Evolutionary conservation across 2,113 vertebrate genomes (phyloP).

Genomic region (Uria aalge): DNA sequence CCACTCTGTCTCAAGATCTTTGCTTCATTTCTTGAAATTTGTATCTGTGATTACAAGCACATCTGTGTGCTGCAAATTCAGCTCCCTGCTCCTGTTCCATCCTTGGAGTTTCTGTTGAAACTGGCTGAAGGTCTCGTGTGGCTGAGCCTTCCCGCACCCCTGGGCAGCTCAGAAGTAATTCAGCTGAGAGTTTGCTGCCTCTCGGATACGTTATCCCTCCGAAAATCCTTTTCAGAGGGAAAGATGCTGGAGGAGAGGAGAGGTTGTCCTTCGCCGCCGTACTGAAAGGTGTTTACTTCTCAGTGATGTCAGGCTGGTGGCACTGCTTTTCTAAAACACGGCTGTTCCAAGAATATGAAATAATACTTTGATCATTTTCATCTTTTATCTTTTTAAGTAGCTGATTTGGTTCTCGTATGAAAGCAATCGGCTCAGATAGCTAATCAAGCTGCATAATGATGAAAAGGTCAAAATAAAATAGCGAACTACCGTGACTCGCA

Average conservation of each 20-base stretch:
- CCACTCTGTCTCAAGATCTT: rapidly evolving
- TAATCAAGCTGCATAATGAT: slow-evolving; percentile 8
- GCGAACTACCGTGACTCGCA: not conserved
- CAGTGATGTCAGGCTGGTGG: not conserved
- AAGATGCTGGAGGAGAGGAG: not conserved
- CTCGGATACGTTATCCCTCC: not conserved
- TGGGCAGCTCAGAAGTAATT: not conserved
- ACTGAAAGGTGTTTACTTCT: not conserved
- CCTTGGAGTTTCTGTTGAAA: not conserved
- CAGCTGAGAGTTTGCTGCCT: not conserved
- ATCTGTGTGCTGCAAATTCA: not conserved
- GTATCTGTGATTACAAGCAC: not conserved
- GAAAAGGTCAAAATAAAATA: not conserved
- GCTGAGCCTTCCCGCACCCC: not conserved
- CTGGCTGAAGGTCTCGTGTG: rapidly evolving
- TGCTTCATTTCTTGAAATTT: not conserved
- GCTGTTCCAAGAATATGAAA: not conserved
- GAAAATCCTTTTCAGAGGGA: not conserved
- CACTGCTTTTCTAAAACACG: not conserved
- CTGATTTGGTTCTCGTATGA: not conserved
- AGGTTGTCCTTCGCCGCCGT: not conserved
- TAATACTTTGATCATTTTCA: not conserved
- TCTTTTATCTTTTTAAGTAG: slow-evolving; percentile 9
- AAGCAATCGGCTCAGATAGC: not conserved
- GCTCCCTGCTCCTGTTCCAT: not conserved